These are phyloP conservation scores for Neostethus bicornis DNA, from an alignment of 2,797 vertebrate species.

Conservation along the genomic window DNA sequence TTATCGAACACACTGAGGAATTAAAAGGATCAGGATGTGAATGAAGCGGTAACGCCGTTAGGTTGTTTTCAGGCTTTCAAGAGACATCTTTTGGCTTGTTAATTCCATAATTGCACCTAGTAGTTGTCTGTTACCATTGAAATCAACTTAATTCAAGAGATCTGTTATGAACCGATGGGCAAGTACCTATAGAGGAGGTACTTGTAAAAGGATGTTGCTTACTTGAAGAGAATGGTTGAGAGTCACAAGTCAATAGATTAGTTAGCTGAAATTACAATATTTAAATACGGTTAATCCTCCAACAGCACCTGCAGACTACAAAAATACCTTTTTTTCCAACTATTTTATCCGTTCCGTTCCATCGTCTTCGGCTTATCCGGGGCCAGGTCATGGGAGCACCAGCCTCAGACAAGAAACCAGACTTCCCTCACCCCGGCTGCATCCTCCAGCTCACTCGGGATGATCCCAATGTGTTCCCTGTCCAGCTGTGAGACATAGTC, in stretches of 20 bases:
- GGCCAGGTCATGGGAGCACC: too few species aligned
- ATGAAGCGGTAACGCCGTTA: not conserved
- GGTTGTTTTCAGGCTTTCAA: slow-evolving; percentile 9
- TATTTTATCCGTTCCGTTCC: too few species aligned
- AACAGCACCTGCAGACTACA: too few species aligned
- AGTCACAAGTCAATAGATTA: not conserved
- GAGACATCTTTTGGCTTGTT: not conserved
- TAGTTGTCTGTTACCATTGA: not conserved
- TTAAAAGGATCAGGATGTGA: not conserved
- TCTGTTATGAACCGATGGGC: not conserved
- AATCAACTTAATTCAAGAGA: not conserved
- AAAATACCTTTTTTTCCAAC: too few species aligned
- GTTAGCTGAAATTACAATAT: not conserved
- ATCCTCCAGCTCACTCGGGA: too few species aligned
- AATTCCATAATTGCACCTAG: too few species aligned
- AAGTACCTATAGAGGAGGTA: not conserved
- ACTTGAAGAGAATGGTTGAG: not conserved
- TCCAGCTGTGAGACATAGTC: too few species aligned
- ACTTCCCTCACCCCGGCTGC: too few species aligned
- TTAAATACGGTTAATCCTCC: not conserved
- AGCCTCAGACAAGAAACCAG: too few species aligned
- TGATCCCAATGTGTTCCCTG: too few species aligned
- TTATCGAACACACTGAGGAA: not conserved
- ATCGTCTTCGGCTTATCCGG: too few species aligned
- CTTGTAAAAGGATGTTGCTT: not conserved